Conservation (phyloP, 2,113 vertebrate species). For the Dascyllus trimaculatus region DNA sequence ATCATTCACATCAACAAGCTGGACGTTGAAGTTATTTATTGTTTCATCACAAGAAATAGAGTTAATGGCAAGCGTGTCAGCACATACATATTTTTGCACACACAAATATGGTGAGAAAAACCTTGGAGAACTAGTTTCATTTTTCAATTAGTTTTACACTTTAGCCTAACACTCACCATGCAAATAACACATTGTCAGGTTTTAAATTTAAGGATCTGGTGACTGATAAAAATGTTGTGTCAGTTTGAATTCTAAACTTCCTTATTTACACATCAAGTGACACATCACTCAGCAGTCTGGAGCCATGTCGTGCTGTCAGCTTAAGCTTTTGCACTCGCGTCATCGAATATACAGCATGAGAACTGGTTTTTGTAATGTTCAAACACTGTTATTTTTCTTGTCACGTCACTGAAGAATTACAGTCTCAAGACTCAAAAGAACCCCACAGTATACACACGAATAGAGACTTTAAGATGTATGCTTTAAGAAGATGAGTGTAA, state of each 20-base stretch:
- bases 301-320: not conserved
- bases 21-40: too few relatives aligned
- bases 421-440: slow-evolving; percentile 16
- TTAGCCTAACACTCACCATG: too few relatives aligned
- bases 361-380: slow-evolving; percentile 6
- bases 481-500: not conserved
- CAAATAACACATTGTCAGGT: too few relatives aligned
- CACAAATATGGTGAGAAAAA: too few relatives aligned
- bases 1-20: too few relatives aligned
- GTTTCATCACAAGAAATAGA: too few relatives aligned
- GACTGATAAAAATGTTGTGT: too few relatives aligned
- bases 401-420: slow-evolving; percentile 29
- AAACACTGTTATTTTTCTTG: slow-evolving; percentile 19
- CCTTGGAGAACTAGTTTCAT: too few relatives aligned
- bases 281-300: slow-evolving; percentile 5
- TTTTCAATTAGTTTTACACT: too few relatives aligned
- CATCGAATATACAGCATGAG: slow-evolving; percentile 3
- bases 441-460: not conserved
- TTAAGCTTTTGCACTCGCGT: slow-evolving; percentile 10
- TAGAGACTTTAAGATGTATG: slow-evolving; percentile 7
- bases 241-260: not conserved
- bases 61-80: too few relatives aligned
- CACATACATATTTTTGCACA: too few relatives aligned
- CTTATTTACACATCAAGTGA: slow-evolving; percentile 4
- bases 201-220: too few relatives aligned